Evolutionary conservation across 2,888 invertebrate species (phyloP), one percentile per base, ranked within the genome.

Genomic region (Druceiella hillmani): DNA sequence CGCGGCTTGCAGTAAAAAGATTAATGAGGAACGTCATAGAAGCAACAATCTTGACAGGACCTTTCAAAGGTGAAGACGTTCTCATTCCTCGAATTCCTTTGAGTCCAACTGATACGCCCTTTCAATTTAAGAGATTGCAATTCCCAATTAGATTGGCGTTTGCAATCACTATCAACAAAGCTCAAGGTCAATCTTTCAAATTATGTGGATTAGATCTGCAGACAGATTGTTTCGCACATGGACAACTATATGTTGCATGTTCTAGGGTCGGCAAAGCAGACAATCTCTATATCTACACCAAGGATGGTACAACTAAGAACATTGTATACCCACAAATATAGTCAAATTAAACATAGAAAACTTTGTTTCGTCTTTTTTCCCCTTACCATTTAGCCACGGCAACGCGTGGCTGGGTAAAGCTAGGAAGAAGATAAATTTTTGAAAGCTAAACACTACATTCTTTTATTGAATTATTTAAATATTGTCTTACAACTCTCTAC

Each of bases 31-130:
- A 41, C 20, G 28, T 44, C 12, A 40, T 42, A 3, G 41, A 46
- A 33, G 39, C 39, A 10, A 43, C 36, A n/a, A 46, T 46, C 15
- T 17, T 43, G 1, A 42, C 30, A 22, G 44, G 43, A 17, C 37
- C 42, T 15, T 41, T 15, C 20, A 33, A 26, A 40, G 41, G 41
- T 14, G 33, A 33, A 24, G 33, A 33, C 24, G 38, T 41, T 9
- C 31, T 36, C 4, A 35, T 43, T 1, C 43, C 40, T 9, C 41
- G 38, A 4, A 43, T 33, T 6, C 22, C 17, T 24, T 13, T 33
- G 24, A 32, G 17, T 32, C 41, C 37, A 6, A 43, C 29, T 4
- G 36, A 45, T 16, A 14, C 40, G 20, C 27, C 38, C 33, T 40
- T 40, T 17, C 15, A 33, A 7, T 45, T 44, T 32, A 43, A 44